Base-by-base conservation (phyloP, 2,888 invertebrate species). In the Torymus tubicola region DNA sequence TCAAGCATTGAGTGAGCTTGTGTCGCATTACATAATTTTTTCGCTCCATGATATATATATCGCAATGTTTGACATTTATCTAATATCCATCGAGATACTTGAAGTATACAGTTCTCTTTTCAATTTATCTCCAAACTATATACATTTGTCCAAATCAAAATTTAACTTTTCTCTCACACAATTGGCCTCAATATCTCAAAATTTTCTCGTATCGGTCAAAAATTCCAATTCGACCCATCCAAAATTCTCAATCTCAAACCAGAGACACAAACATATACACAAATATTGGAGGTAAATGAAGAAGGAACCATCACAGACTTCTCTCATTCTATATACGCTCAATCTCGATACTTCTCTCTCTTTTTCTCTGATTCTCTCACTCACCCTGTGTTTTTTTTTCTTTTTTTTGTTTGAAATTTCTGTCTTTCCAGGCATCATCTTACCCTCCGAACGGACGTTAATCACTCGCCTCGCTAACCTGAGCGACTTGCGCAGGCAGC, bases 401-500 rank as follows among this genome's bases (percentile, higher is more conserved):
- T 21, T 77, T 61, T 61, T 63, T 58, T 70, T 42, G 8, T 42
- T 42, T 42, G 8, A 42, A 65, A 80, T 82, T 80, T 80, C 78
- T 82, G 72, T 82, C 69, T 89, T 90, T 90, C 82, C 89, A 90
- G 90, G 88, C 84, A 83, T 42, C 42, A 42, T 83, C 88, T 87
- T 86, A 84, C 87, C 90, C 80, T 86, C 86, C 85, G 87, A 89
- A 84, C 89, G 88, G 89, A 85, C 85, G 42, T 84, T 88, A 83
- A 87, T 90, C 81, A 86, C 87, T 84, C 88, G 87, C 82, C 84
- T 88, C 84, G 85, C 87, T 84, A 89, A 89, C 82, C 83, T 89
- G 85, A 90, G 89, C 85, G 88, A 90, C 86, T 87, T 90, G 71
- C 89, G 87, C 84, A 86, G 88, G 83, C 89, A 89, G 85, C 89